Conservation (phyloP, 2,113 vertebrate genomes). For the Clarias magur region DNA sequence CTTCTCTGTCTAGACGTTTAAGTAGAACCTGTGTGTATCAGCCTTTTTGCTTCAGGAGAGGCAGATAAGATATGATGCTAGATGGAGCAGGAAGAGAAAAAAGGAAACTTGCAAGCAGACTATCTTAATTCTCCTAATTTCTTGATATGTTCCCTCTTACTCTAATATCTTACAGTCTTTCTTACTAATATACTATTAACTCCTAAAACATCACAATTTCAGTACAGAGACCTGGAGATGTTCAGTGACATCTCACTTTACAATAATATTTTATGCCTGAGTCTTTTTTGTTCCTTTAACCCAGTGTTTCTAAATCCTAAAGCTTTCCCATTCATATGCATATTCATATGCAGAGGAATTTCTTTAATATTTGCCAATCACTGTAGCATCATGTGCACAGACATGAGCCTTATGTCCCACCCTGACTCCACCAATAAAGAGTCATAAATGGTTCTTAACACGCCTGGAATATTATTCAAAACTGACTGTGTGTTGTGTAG, state of each 20-base stretch:
- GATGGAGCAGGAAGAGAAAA: slow-evolving; percentile 27
- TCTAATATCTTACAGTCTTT: background rate
- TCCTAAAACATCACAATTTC: no score
- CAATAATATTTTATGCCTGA: background rate
- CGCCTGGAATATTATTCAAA: background rate
- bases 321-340: background rate
- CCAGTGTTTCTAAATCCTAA: background rate
- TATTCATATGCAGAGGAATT: background rate
- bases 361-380: background rate
- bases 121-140: background rate
- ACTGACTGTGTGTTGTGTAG: background rate
- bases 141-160: background rate
- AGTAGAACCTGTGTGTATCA: background rate
- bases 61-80: slow-evolving; percentile 41
- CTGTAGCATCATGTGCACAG: background rate
- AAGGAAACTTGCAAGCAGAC: background rate
- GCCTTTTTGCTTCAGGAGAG: slow-evolving; percentile 38
- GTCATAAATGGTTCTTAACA: background rate
- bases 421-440: background rate
- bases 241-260: background rate
- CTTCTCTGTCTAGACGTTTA: slow-evolving; percentile 34
- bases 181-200: background rate
- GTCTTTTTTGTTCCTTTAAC: background rate
- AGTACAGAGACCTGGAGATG: background rate
- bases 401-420: background rate